phyloP scores from a whole-genome alignment of 2,888 invertebrate genomes.

The Drosophila engyochracea region DNA sequence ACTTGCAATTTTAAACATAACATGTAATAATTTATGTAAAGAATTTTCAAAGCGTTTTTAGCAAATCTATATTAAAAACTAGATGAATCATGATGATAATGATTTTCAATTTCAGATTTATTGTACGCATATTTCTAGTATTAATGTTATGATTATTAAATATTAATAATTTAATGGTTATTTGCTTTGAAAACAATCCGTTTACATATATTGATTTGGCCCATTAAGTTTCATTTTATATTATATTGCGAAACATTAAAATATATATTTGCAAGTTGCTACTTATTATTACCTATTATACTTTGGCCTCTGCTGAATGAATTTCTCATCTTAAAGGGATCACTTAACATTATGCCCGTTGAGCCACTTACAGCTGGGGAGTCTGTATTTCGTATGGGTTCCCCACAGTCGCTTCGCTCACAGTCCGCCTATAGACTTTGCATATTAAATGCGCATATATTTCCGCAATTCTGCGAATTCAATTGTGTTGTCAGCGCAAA shows the following conservation, averaged over 20 bases:
- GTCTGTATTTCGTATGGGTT: neutral
- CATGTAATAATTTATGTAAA: neutral
- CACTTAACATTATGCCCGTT: neutral
- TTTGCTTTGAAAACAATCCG: neutral
- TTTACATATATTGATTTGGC: neutral
- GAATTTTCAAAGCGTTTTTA: neutral
- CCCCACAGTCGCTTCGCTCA: neutral
- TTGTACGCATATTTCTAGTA: neutral
- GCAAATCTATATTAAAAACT: neutral
- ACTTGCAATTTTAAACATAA: neutral
- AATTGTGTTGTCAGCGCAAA: conserved; percentile 52
- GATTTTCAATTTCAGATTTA: neutral
- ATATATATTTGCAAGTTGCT: neutral
- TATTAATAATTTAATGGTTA: neutral
- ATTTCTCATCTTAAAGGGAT: neutral
- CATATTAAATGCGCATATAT: conserved; percentile 65
- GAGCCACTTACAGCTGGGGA: conserved; percentile 5
- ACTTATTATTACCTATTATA: neutral
- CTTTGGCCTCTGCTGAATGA: neutral
- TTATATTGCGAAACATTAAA: neutral
- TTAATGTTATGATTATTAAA: neutral
- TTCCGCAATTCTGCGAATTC: conserved; percentile 46
- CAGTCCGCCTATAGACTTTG: conserved; percentile 21
- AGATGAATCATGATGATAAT: neutral
- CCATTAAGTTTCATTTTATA: neutral